A percentile compares a stretch with the other conserved stretches of the same genome.
Evolutionary conservation across 2,888 invertebrate genomes (phyloP).

Genomic region (Plagodis dolabraria): DNA sequence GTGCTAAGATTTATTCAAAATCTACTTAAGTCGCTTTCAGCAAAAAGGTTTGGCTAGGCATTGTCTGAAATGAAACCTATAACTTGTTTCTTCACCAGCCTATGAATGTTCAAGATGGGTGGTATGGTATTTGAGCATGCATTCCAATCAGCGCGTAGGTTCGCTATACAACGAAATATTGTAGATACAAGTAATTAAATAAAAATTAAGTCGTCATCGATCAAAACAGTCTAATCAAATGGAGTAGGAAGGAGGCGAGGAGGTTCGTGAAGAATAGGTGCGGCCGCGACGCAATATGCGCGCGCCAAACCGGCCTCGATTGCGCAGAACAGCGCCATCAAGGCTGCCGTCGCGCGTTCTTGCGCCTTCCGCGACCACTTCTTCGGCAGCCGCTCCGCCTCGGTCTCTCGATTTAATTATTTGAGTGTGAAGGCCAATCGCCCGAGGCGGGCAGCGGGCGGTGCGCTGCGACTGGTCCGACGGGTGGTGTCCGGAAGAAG

Average conservation of each 20-base stretch:
- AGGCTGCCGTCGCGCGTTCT: slow-evolving; percentile 79
- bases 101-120: too few relatives aligned
- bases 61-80: too few relatives aligned
- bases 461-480: slow-evolving; percentile 81
- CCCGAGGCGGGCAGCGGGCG: slow-evolving; percentile 80
- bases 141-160: neutral
- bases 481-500: slow-evolving; percentile 81
- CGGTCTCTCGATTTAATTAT: slow-evolving; percentile 80
- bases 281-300: slow-evolving; percentile 72
- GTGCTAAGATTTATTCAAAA: too few relatives aligned
- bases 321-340: slow-evolving; percentile 82
- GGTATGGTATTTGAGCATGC: slow-evolving; percentile 18
- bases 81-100: too few relatives aligned
- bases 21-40: too few relatives aligned
- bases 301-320: slow-evolving; percentile 78
- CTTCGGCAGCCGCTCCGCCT: slow-evolving; percentile 66
- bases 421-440: slow-evolving; percentile 82
- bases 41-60: too few relatives aligned
- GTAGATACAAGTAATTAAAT: slow-evolving; percentile 23
- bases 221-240: slow-evolving; percentile 53
- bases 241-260: slow-evolving; percentile 55
- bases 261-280: slow-evolving; percentile 69
- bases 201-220: slow-evolving; percentile 53
- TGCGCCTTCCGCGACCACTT: slow-evolving; percentile 79
- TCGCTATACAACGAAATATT: neutral